Evolutionary conservation across 1,140 invertebrate species (phyloP).

Genomic region (Bombus breviceps): DNA sequence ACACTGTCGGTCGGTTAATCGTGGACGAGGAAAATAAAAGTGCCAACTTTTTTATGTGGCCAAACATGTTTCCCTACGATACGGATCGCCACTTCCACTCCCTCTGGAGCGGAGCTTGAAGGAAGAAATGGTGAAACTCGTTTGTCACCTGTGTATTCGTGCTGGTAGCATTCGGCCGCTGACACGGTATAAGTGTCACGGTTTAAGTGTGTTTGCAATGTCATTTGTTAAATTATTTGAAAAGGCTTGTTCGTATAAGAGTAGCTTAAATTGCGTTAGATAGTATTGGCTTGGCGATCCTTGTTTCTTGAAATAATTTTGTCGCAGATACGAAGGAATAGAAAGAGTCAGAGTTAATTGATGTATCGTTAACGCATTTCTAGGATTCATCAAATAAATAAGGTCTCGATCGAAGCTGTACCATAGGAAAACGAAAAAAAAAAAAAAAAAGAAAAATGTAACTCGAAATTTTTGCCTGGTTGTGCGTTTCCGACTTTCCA

Average conservation of each 20-base stretch:
- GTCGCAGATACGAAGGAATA: neutral
- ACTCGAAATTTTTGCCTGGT: neutral
- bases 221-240: neutral
- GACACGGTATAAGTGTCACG: neutral
- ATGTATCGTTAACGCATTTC: rapidly evolving
- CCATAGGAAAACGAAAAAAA: neutral
- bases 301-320: neutral
- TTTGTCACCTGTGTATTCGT: constrained; percentile 43
- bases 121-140: constrained; percentile 26
- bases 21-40: constrained; percentile 48
- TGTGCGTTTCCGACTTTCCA: neutral
- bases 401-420: neutral
- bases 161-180: neutral
- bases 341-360: neutral
- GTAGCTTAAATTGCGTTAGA: neutral
- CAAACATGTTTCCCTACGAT: constrained; percentile 55
- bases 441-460: neutral
- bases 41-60: constrained; percentile 48
- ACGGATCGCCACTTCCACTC: neutral
- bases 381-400: neutral
- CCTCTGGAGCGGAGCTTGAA: neutral
- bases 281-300: neutral
- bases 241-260: neutral
- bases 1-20: constrained; percentile 23
- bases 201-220: neutral